These are phyloP conservation scores for Junonia oenone DNA, from an alignment of 2,888 invertebrate genomes.

Conservation along the genomic window DNA sequence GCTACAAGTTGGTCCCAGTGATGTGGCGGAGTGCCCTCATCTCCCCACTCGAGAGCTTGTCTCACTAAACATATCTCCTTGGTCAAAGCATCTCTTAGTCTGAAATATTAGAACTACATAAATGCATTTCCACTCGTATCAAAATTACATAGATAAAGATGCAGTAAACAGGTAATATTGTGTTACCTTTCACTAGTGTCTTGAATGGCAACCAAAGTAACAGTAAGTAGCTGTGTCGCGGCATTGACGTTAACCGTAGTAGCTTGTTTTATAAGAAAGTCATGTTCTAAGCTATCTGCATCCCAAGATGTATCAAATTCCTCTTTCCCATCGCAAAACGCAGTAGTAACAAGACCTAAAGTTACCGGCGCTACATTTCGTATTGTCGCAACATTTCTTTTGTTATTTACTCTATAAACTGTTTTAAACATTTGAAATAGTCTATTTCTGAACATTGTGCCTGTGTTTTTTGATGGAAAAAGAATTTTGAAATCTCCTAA, in stretches of 20 bases:
- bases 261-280: constrained; percentile 75
- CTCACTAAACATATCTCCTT: constrained; percentile 66
- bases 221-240: constrained; percentile 75
- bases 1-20: constrained; percentile 74
- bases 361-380: constrained; percentile 48
- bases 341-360: constrained; percentile 48
- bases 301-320: constrained; percentile 42
- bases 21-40: constrained; percentile 63
- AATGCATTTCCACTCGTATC: background rate
- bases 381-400: constrained; percentile 37
- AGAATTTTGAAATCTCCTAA: background rate
- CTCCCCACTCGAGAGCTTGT: constrained; percentile 73
- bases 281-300: constrained; percentile 63
- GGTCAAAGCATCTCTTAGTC: constrained; percentile 59
- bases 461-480: background rate
- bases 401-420: constrained; percentile 38
- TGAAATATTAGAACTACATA: constrained; percentile 29
- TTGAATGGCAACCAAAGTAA: constrained; percentile 74
- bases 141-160: background rate
- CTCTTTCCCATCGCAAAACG: constrained; percentile 48
- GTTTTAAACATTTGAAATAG: constrained; percentile 45
- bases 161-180: background rate
- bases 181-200: constrained; percentile 72
- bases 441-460: constrained; percentile 51
- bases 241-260: constrained; percentile 75